Conservation (phyloP, 2,113 vertebrate genomes). For the Trochalopteron elliotii region DNA sequence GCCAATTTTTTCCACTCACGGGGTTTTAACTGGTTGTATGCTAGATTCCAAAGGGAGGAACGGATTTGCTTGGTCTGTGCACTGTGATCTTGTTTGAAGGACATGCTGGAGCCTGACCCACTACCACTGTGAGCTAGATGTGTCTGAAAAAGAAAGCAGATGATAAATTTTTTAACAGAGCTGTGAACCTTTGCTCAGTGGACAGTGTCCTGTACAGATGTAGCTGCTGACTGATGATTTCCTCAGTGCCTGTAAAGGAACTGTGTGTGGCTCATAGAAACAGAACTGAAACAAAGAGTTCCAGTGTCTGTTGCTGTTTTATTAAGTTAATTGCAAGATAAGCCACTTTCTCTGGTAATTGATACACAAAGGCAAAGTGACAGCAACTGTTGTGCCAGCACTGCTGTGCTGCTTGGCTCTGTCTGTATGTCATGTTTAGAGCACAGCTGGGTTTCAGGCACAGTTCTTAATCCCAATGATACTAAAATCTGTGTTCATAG, state of each 20-base stretch:
- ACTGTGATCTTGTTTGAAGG: slow-evolving; percentile 89
- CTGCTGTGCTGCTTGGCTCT: not conserved
- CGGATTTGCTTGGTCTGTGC: slow-evolving; percentile 80
- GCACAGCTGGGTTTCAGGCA: not conserved
- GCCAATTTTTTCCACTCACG: slow-evolving; percentile 87
- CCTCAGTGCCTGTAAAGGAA: not conserved
- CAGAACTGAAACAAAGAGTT: not conserved
- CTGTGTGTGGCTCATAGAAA: accelerated
- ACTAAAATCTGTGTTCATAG: not conserved
- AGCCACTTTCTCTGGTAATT: not conserved
- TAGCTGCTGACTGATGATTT: not conserved
- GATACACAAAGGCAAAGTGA: not conserved
- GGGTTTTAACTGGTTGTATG: slow-evolving; percentile 80
- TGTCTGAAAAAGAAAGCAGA: slow-evolving; percentile 74
- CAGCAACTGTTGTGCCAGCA: not conserved
- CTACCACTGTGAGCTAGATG: slow-evolving; percentile 51
- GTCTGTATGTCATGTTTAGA: not conserved
- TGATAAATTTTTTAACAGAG: not conserved
- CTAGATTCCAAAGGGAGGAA: slow-evolving; percentile 81
- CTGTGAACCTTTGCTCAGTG: not conserved
- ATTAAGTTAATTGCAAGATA: not conserved
- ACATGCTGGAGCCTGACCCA: slow-evolving; percentile 66
- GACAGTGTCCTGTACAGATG: not conserved
- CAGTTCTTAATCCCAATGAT: not conserved
- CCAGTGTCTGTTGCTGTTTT: not conserved